These are phyloP conservation scores for Spodoptera exigua DNA, from an alignment of 2,888 invertebrate species.

Conservation along the genomic window DNA sequence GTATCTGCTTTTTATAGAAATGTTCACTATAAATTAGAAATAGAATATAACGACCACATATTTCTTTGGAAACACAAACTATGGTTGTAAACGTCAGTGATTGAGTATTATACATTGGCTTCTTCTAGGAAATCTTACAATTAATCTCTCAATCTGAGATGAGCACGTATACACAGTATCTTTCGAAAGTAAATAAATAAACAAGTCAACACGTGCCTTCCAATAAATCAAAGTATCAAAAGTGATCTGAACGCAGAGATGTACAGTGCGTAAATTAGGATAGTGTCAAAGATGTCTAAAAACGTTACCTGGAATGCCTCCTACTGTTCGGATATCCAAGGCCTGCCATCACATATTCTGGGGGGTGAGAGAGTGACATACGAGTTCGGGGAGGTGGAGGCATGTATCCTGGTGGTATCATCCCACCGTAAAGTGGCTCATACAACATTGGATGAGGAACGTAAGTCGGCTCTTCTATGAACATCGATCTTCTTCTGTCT, in stretches of 20 bases:
- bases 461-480: conserved; percentile 81
- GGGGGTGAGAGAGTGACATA: conserved; percentile 80
- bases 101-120: neutral
- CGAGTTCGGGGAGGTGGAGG: conserved; percentile 76
- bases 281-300: no score
- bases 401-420: conserved; percentile 73
- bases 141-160: no score
- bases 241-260: no score
- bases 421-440: conserved; percentile 79
- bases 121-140: neutral
- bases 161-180: no score
- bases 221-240: no score
- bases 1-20: no score
- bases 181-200: no score
- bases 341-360: conserved; percentile 78
- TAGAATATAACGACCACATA: neutral
- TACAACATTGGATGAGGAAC: conserved; percentile 79
- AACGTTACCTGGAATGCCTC: conserved; percentile 80
- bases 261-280: neutral
- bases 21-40: no score
- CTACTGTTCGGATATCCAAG: conserved; percentile 74
- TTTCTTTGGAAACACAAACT: neutral
- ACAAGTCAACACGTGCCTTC: no score
- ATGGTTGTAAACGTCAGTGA: neutral
- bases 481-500: conserved; percentile 81